A percentile compares a stretch with the other conserved stretches of the same genome.
Evolutionary conservation across 2,797 vertebrate species (phyloP).

Genomic region (Stomatorhinus walkeri): DNA sequence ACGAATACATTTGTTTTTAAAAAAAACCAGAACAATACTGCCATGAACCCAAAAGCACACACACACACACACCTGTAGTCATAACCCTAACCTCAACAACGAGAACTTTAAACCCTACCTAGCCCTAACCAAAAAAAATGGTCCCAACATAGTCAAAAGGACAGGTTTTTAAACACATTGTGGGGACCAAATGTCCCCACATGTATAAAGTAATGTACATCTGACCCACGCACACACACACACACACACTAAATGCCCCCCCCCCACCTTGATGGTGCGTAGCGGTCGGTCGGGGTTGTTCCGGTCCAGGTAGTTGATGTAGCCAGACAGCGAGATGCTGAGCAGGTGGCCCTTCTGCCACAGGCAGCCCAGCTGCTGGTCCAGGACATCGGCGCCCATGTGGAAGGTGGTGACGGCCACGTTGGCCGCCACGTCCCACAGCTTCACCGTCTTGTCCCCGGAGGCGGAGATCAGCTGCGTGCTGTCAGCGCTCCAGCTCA

Average conservation of each 20-base stretch:
- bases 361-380: conserved; percentile 95
- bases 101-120: too few species aligned
- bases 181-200: too few species aligned
- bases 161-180: too few species aligned
- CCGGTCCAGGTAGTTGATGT: conserved; percentile 95
- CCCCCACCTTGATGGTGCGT: conserved; percentile 75
- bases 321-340: conserved; percentile 83
- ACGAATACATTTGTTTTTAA: too few species aligned
- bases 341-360: conserved; percentile 90
- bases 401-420: conserved; percentile 78
- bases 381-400: conserved; percentile 74
- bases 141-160: too few species aligned
- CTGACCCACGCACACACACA: background rate
- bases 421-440: conserved; percentile 81
- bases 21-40: background rate
- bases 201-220: too few species aligned
- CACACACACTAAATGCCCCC: background rate
- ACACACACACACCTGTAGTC: background rate
- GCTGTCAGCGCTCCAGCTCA: conserved; percentile 86
- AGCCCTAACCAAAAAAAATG: too few species aligned
- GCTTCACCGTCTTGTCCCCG: conserved; percentile 90
- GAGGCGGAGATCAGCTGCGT: conserved; percentile 88
- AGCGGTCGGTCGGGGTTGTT: conserved; percentile 83
- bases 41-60: background rate
- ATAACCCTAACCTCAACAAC: too few species aligned